Evolutionary conservation across 2,888 invertebrate species (phyloP).

Genomic region (Drosophila anomalata): DNA sequence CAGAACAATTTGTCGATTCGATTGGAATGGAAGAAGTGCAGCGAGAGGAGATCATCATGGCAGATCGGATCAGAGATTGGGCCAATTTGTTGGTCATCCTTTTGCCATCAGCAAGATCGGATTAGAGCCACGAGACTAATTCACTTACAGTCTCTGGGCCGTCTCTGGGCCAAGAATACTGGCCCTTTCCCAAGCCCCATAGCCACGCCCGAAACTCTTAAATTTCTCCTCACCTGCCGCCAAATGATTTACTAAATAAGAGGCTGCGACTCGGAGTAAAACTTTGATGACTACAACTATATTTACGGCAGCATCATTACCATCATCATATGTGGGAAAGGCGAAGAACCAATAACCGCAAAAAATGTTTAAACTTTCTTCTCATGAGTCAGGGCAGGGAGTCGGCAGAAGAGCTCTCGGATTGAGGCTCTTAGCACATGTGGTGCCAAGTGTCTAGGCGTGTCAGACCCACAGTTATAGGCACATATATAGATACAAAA

Average conservation of each 20-base stretch:
- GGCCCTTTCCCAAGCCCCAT: slow-evolving; percentile 5
- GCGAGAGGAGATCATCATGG: neutral
- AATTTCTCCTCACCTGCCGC: slow-evolving; percentile 47
- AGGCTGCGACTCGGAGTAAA: slow-evolving; percentile 30
- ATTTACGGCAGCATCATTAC: slow-evolving; percentile 37
- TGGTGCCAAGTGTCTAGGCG: slow-evolving; percentile 38
- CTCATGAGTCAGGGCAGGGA: slow-evolving; percentile 55
- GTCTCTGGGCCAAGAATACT: neutral
- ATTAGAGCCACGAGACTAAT: slow-evolving; percentile 4
- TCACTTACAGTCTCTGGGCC: no score
- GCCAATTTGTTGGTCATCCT: slow-evolving; percentile 21
- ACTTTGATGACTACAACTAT: slow-evolving; percentile 49
- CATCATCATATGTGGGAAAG: slow-evolving; percentile 33
- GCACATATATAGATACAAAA: neutral
- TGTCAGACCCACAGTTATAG: slow-evolving; percentile 23
- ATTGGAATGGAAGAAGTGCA: slow-evolving; percentile 16
- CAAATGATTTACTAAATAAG: slow-evolving; percentile 66
- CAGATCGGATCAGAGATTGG: slow-evolving; percentile 18
- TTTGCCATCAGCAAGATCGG: slow-evolving; percentile 2
- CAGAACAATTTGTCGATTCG: slow-evolving; percentile 41
- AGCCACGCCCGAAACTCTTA: slow-evolving; percentile 27
- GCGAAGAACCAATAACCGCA: slow-evolving; percentile 27
- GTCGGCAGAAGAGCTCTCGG: slow-evolving; percentile 30
- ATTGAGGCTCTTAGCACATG: slow-evolving; percentile 42
- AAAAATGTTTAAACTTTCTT: slow-evolving; percentile 64